phyloP scores from a whole-genome alignment of 2,888 invertebrate genomes.

The Athalia circularis region DNA sequence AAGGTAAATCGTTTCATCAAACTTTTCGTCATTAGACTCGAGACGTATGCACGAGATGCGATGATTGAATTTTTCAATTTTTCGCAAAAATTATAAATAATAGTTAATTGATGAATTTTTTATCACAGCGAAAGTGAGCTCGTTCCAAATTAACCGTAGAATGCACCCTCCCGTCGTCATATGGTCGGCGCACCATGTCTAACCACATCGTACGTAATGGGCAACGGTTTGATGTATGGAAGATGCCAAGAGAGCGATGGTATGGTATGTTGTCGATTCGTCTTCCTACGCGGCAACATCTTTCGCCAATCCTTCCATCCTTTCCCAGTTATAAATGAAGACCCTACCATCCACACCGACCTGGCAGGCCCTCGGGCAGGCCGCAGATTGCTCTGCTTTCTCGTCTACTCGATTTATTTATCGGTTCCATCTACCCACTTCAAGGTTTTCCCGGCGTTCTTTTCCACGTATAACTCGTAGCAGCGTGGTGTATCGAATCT shows the following conservation, averaged over 20 bases:
- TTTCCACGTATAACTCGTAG: background rate
- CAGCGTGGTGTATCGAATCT: background rate
- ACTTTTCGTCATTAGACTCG: background rate
- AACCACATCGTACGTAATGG: constrained; percentile 43
- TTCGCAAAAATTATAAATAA: background rate
- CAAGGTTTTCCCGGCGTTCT: background rate
- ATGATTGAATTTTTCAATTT: constrained; percentile 9
- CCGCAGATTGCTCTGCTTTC: constrained; percentile 61
- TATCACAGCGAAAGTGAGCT: background rate
- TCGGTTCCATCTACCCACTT: constrained; percentile 57
- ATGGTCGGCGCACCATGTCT: constrained; percentile 29
- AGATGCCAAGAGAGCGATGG: constrained; percentile 64
- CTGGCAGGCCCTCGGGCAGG: constrained; percentile 56
- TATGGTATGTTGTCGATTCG: constrained; percentile 70
- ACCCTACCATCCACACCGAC: constrained; percentile 60
- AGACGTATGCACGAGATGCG: too few relatives aligned
- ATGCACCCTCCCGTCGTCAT: background rate
- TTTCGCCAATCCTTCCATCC: constrained; percentile 66
- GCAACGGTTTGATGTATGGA: constrained; percentile 66
- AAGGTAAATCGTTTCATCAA: background rate
- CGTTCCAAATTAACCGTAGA: background rate
- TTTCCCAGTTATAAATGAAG: constrained; percentile 65
- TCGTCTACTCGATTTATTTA: constrained; percentile 64
- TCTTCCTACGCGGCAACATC: constrained; percentile 65
- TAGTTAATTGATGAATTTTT: constrained; percentile 2